Conservation (phyloP, 1,140 invertebrate species). For the Tenebrio molitor region DNA sequence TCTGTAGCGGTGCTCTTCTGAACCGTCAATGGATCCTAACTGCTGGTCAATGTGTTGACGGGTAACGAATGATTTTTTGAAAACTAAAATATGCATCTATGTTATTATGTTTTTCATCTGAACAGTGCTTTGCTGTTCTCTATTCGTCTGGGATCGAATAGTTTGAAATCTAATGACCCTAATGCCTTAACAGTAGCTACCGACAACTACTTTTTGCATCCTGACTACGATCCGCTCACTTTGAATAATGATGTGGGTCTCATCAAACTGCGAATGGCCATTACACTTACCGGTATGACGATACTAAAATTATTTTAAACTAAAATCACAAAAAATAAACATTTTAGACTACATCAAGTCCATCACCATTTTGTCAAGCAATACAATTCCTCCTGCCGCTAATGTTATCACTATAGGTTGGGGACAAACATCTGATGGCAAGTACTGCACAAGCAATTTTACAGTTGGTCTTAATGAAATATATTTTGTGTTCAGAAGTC, state of each 20-base stretch:
- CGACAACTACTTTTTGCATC: slow-evolving; percentile 3
- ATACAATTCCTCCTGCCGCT: no score
- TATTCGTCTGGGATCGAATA: slow-evolving; percentile 8
- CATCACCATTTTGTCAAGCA: no score
- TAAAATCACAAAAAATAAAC: no score
- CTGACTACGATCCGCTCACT: not conserved
- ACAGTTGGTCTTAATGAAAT: no score
- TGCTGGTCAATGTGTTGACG: no score
- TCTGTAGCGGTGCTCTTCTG: slow-evolving; percentile 9
- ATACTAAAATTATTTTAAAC: no score
- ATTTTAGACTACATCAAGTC: not conserved
- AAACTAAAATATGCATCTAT: not conserved
- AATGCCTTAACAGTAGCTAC: not conserved
- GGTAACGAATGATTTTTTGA: not conserved
- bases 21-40: not conserved
- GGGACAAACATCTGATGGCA: no score
- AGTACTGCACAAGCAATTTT: no score
- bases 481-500: no score
- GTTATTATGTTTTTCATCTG: no score
- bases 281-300: slow-evolving; percentile 2
- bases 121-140: not conserved
- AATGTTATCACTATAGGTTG: no score
- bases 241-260: not conserved
- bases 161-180: not conserved
- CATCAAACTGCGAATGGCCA: not conserved